Percentiles rank a stretch among this genome's conserved stretches.
Evolutionary conservation across 2,888 invertebrate genomes (phyloP).

Genomic region (Conops quadrifasciatus): DNA sequence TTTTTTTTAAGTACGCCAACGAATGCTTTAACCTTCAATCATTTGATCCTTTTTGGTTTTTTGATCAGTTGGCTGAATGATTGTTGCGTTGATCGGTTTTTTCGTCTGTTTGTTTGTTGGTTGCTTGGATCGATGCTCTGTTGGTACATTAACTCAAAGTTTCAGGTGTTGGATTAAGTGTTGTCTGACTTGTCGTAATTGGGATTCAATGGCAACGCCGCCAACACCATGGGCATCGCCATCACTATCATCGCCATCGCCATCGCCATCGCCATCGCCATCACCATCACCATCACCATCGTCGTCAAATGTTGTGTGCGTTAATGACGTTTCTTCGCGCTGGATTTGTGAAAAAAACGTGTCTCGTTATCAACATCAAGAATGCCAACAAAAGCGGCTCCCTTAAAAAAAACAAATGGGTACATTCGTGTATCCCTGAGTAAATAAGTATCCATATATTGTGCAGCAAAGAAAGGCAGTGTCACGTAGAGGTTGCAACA

Average conservation of each 20-base stretch:
- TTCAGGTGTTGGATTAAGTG: slow-evolving; percentile 30
- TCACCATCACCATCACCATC: not conserved
- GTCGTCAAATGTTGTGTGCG: slow-evolving; percentile 21
- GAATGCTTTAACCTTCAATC: not conserved
- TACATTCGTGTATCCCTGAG: not conserved
- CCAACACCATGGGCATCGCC: slow-evolving; percentile 8
- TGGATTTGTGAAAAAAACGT: slow-evolving; percentile 31
- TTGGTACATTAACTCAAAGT: slow-evolving; percentile 4
- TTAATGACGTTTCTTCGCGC: slow-evolving; percentile 34
- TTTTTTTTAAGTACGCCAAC: not conserved
- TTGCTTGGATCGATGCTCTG: not conserved
- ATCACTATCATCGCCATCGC: slow-evolving; percentile 7
- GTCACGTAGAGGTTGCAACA: not conserved
- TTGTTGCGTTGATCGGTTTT: not conserved
- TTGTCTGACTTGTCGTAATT: slow-evolving; percentile 24
- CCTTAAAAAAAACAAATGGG: not conserved
- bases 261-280: not conserved
- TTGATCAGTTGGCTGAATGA: too few species aligned
- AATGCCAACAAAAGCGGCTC: not conserved
- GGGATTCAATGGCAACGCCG: slow-evolving; percentile 22
- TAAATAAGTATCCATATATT: not conserved
- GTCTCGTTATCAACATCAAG: slow-evolving; percentile 28
- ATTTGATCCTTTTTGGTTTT: too few species aligned
- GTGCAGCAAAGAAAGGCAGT: too few species aligned
- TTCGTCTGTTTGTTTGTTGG: not conserved